A percentile compares a stretch with the other conserved stretches of the same genome.
These are phyloP conservation scores for Podiceps cristatus DNA, from an alignment of 2,113 vertebrate species.

Conservation along the genomic window DNA sequence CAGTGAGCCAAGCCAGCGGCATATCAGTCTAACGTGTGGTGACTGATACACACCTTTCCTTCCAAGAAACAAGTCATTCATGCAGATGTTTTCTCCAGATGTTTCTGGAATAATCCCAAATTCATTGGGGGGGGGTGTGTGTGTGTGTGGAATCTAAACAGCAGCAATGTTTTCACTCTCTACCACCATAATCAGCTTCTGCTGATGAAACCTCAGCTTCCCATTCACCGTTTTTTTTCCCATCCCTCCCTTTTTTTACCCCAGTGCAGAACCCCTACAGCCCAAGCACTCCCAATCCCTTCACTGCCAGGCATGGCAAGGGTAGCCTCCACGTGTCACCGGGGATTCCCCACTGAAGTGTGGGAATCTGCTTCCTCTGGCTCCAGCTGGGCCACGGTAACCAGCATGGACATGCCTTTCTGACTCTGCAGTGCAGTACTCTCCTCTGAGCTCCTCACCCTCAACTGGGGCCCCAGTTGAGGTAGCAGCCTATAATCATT, in stretches of 20 bases:
- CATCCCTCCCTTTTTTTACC: neutral
- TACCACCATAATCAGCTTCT: neutral
- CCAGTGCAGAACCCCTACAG: neutral
- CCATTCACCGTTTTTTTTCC: neutral
- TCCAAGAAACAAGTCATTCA: neutral
- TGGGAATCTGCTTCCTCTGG: neutral
- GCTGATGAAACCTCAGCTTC: neutral
- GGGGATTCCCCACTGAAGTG: neutral
- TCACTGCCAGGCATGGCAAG: neutral
- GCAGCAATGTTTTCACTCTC: neutral
- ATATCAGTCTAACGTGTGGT: neutral
- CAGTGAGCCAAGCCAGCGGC: neutral
- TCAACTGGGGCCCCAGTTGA: neutral
- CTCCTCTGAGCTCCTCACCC: neutral
- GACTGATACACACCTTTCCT: neutral
- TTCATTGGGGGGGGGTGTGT: neutral
- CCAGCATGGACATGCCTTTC: neutral
- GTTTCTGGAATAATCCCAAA: slow-evolving; percentile 23
- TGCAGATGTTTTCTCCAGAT: slow-evolving; percentile 24
- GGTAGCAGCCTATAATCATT: neutral
- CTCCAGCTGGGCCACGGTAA: neutral
- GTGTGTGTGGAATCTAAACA: neutral
- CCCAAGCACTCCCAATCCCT: neutral
- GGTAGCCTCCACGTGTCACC: neutral
- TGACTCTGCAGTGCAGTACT: neutral